Base-by-base conservation (phyloP, 2,113 vertebrate species). In the Scomber japonicus region DNA sequence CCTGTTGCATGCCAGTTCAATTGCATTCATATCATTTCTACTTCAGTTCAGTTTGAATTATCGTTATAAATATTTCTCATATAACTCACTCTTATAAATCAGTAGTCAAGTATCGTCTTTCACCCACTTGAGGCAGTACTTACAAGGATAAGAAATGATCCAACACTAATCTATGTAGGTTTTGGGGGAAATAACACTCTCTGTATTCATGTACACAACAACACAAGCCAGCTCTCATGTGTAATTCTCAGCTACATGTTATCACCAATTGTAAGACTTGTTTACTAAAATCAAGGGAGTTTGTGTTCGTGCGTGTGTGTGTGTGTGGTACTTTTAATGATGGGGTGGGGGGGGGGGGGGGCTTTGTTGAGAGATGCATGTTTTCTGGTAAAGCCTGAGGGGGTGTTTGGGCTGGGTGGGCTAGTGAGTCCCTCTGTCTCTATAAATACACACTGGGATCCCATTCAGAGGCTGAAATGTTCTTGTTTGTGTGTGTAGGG, bases 371-470 rank as follows among this genome's bases (percentile, higher is more conserved):
- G 64, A 80, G 74, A 69, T 78, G 74, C 66, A 54, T 86, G 74
- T 83, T 79, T 79, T 78, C 48, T 71, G 66, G 70, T 65, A 0
- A 73, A 73, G 81, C 89, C 85, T 69, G 50, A 81, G 77, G 89
- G 4, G 21, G 1, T 46, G 54, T 72, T 68, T 31, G 21, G 80
- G 12, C 63, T 87, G 83, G 89, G 84, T 85, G 86, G 87, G 76
- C 76, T 63, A 76, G 66, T 24, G 51, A 78, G 78, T 83, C 74
- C 72, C 83, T 73, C 51, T 70, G 15, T 84, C 65, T 81, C 85
- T 92, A 92, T 83, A 90, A 92, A 93, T 91, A 91, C 72, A 61
- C 86, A 65, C 35, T 83, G 84, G 83, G 86, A 89, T 92, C 87
- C 88, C 89, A 83, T 85, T 93, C 88, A 79, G 73, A 55, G 64